Conservation (phyloP, 2,888 invertebrate genomes). For the Orchesella flavescens region DNA sequence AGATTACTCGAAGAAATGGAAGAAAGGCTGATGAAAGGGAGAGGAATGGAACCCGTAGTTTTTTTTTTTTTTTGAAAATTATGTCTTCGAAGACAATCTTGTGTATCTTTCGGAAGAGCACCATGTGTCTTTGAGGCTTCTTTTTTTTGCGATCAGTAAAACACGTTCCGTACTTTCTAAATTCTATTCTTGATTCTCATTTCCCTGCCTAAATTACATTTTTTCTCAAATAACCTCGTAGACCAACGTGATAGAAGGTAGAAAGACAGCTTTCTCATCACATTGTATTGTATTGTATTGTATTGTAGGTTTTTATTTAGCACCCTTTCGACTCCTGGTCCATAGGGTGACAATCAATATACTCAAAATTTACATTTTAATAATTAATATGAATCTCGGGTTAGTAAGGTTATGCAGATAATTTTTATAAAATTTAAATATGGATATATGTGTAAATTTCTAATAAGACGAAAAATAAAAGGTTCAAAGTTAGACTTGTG, state of each 20-base stretch:
- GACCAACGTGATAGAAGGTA: constrained; percentile 3
- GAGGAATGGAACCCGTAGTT: constrained; percentile 9
- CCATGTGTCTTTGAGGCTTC: constrained; percentile 28
- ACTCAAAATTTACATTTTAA: no score
- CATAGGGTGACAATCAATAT: no score
- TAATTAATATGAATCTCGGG: no score
- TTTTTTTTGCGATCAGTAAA: constrained; percentile 24
- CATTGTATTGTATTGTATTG: no score
- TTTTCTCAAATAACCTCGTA: constrained; percentile 13
- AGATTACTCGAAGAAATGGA: constrained; percentile 32
- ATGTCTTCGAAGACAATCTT: constrained; percentile 38
- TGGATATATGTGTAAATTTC: no score
- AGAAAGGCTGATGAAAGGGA: constrained; percentile 5
- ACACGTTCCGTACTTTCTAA: constrained; percentile 39
- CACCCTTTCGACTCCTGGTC: no score
- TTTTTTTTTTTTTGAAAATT: constrained; percentile 29
- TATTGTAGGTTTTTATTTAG: no score
- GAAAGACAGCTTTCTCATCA: constrained; percentile 16
- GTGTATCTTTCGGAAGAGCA: constrained; percentile 3
- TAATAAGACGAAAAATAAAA: no score
- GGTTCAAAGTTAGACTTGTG: no score
- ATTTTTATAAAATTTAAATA: no score
- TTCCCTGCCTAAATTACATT: constrained; percentile 43
- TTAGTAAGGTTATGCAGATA: no score
- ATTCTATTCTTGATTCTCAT: constrained; percentile 50